Base-by-base conservation (phyloP, 2,797 vertebrate species). In the Malacoraja senta region DNA sequence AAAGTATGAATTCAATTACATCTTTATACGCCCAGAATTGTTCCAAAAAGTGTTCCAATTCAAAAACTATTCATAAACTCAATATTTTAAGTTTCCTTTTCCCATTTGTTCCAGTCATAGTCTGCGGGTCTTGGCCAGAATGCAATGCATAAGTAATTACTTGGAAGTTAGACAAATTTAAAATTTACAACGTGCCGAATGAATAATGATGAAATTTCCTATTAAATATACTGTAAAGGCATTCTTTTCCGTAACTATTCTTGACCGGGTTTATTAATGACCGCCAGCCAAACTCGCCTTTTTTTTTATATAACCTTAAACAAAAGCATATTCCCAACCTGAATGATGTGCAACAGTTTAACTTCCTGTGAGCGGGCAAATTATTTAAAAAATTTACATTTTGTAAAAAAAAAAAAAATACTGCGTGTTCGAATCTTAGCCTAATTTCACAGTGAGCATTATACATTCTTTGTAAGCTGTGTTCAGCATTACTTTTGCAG, bases 101-200 rank as follows among this genome's bases (percentile, higher is more conserved):
- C 84, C 63, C 35, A 88, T 88, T 88, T 88, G 84, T 88, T 88
- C 63, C 63, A 88, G n/a, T 88, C n/a, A 68, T 63, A 88, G 84
- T 10, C 84, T 65, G 63, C 63, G 35, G 17, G 32, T 35, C 84
- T 88, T 88, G 84, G 17, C 61, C 63, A 68, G n/a, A 88, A 88
- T 88, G 84, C 63, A 68, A 88, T 88, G 84, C 65, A 88, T 88
- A 88, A 88, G 84, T 88, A 88, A 88, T 88, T 88, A 68, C 61
- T 88, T 88, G 84, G 84, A 88, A 88, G 63, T 68, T 88, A 65
- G 38, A 68, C 84, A 88, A 88, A 68, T 88, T 88, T 68, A 88
- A 88, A 88, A 65, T 88, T 88, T 88, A 88, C 65, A 88, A 88
- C 35, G 84, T 68, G 61, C 35, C 68, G 84, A 88, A 88, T 88